Base-by-base conservation (phyloP, 2,797 vertebrate species). In the Uromys caudimaculatus region DNA sequence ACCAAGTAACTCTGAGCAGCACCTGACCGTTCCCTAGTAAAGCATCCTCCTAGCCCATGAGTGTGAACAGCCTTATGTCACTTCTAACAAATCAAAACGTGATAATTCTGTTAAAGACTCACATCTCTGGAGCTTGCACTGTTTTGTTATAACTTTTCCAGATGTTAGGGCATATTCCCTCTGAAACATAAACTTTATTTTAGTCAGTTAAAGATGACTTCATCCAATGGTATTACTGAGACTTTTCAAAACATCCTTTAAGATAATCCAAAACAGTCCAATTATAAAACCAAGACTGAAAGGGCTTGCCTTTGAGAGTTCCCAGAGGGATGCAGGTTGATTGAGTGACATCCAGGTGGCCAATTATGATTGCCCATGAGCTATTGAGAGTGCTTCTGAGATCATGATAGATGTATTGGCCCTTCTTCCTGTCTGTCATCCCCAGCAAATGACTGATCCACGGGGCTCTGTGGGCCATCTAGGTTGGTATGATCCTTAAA, bases 151-250 rank as follows among this genome's bases (percentile, higher is more conserved):
- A 23, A 19, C 85, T 94, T 50, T 79, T 94, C 79, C 44, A 52
- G 23, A 71, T 87, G 71, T 91, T 64, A 47, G 58, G 44, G 60
- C 73, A 64, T 3, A 58, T 41, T 91, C 52, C 35, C 32, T 92
- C 64, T 93, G 84, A 95, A 81, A 67, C 24, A 67, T 50, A 6
- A 50, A 35, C 44, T 79, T 75, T 76, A 23, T 78, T 78, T 81
- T 88, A 60, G 19, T 52, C 75, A 41, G 73, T 47, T 14, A 71
- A 60, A 38, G 78, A 67, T 91, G 21, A 44, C 62, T 92, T 95
- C 69, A 16, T 92, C 82, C 75, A 38, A 56, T 64, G 35, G 9
- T 89, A 17, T 89, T 95, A 86, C 81, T 92, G 71, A 92, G 82
- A 91, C 76, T 83, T 83, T 92, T 90, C 84, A 64, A 8, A 86